Evolutionary conservation across 2,888 invertebrate species (phyloP).

Genomic region (Cephus pulcher): DNA sequence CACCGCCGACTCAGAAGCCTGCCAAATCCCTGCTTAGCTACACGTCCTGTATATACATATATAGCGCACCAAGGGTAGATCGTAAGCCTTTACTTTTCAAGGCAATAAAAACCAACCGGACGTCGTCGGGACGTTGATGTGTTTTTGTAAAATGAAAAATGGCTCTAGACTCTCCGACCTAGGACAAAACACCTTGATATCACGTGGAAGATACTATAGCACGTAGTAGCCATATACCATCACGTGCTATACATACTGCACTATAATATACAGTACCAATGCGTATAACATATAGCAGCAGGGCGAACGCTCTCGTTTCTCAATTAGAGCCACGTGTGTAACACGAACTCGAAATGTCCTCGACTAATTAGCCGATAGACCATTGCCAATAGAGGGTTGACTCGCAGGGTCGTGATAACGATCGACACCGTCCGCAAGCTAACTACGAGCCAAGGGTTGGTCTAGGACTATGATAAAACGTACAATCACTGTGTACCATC

Average conservation of each 20-base stretch:
- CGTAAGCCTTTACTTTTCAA: not conserved
- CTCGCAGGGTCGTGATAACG: not conserved
- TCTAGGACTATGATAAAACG: not conserved
- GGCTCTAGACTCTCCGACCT: not conserved
- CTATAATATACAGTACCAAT: too few species aligned
- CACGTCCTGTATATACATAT: not conserved
- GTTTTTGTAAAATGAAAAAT: not conserved
- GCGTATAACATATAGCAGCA: not conserved
- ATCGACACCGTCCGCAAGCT: not conserved
- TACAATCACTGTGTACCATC: not conserved
- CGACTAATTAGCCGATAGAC: not conserved
- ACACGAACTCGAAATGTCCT: not conserved
- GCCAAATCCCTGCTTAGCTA: not conserved
- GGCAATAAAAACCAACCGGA: not conserved
- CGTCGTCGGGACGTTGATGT: not conserved
- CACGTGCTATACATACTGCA: not conserved
- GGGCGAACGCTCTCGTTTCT: not conserved
- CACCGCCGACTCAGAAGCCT: not conserved
- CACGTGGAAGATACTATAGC: not conserved
- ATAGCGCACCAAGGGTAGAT: not conserved
- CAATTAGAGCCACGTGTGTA: not conserved
- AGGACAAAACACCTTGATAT: not conserved
- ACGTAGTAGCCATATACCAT: not conserved
- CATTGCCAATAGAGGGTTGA: not conserved
- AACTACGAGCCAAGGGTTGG: not conserved